Percentiles rank a stretch among this genome's conserved stretches.
These are phyloP conservation scores for Uropetala carovei DNA, from an alignment of 2,888 invertebrate genomes.

Conservation along the genomic window DNA sequence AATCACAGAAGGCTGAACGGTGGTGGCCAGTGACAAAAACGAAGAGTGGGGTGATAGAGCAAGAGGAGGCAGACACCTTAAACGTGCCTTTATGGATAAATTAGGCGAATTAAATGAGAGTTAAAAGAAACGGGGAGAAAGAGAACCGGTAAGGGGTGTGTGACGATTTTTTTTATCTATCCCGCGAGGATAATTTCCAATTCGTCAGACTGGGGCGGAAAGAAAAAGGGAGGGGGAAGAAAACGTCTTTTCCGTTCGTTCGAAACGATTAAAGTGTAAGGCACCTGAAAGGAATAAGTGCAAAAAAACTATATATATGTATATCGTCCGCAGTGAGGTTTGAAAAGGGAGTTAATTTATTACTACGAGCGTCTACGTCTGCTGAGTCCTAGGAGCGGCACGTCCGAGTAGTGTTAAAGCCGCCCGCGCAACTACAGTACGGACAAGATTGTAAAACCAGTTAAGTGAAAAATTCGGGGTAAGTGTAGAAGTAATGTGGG, in stretches of 20 bases:
- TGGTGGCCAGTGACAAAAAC: conserved; percentile 54
- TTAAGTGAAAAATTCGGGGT: not conserved
- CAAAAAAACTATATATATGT: not conserved
- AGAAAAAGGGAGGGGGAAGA: not conserved
- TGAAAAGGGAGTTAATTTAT: conserved; percentile 33
- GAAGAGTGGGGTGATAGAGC: conserved; percentile 41
- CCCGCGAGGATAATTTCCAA: not conserved
- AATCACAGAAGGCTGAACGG: conserved; percentile 53
- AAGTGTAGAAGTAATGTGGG: not conserved
- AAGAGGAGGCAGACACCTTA: conserved; percentile 43
- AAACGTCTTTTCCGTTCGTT: not conserved
- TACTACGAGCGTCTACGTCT: conserved; percentile 4
- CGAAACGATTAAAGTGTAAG: conserved; percentile 45
- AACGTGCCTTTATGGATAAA: conserved; percentile 55
- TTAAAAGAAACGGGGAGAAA: conserved; percentile 34
- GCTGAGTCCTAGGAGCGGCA: conserved; percentile 1
- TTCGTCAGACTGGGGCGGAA: not conserved
- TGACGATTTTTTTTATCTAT: not conserved
- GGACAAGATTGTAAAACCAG: not conserved
- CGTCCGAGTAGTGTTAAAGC: conserved; percentile 26
- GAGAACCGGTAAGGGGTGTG: conserved; percentile 5
- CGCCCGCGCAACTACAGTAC: not conserved
- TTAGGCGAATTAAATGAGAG: conserved; percentile 58
- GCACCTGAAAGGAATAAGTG: conserved; percentile 54
- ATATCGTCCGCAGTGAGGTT: conserved; percentile 21